These are phyloP conservation scores for Drosophila quadrilineata DNA, from an alignment of 1,140 invertebrate genomes.

Conservation along the genomic window DNA sequence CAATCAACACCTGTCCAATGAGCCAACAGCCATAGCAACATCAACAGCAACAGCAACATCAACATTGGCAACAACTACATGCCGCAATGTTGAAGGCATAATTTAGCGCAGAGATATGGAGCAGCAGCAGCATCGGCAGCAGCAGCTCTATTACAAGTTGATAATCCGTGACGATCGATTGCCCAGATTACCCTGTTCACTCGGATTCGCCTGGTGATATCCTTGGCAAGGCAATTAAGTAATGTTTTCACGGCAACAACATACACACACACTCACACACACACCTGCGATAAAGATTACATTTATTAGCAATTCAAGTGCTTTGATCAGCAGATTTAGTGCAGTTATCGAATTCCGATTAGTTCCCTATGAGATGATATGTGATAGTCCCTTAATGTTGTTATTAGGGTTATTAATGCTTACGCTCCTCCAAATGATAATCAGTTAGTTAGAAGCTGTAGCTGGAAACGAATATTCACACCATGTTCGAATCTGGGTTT, in stretches of 20 bases:
- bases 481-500: slow-evolving; percentile 9
- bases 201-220: slow-evolving; percentile 68
- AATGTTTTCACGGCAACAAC: slow-evolving; percentile 45
- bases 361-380: slow-evolving; percentile 55
- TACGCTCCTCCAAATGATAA: slow-evolving; percentile 49
- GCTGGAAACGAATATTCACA: too few species aligned
- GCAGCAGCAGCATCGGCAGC: too few species aligned
- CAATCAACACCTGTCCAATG: slow-evolving; percentile 69
- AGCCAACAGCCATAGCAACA: slow-evolving; percentile 16
- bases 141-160: slow-evolving; percentile 58
- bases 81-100: slow-evolving; percentile 37
- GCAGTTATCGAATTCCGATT: slow-evolving; percentile 67
- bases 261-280: neutral
- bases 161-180: slow-evolving; percentile 78
- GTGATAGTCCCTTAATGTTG: slow-evolving; percentile 71
- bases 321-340: slow-evolving; percentile 69
- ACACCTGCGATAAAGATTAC: slow-evolving; percentile 60
- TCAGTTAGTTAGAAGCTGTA: neutral
- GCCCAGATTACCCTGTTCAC: slow-evolving; percentile 21
- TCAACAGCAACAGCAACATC: slow-evolving; percentile 4
- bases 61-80: slow-evolving; percentile 3
- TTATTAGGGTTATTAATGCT: slow-evolving; percentile 76
- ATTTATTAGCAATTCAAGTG: slow-evolving; percentile 69
- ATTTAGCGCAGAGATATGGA: slow-evolving; percentile 44
- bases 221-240: slow-evolving; percentile 69